phyloP scores from a whole-genome alignment of 2,113 vertebrate species.

The Psilopsiagon aurifrons region DNA sequence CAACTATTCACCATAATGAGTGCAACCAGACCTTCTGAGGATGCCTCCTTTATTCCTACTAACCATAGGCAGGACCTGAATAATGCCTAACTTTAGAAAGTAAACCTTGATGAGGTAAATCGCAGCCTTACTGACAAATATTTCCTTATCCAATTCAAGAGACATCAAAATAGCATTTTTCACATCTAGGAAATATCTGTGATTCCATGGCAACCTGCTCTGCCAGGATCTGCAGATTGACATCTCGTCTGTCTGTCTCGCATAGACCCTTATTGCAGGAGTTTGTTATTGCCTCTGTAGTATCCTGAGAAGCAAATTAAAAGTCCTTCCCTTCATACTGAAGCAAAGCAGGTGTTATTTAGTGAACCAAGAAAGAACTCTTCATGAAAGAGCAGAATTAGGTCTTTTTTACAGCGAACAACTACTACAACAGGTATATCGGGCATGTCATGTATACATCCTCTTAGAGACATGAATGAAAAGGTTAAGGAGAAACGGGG shows the following conservation, averaged over 20 bases:
- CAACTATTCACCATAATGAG: rapidly evolving
- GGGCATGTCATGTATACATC: background rate
- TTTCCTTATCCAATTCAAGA: constrained; percentile 12
- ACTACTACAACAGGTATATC: background rate
- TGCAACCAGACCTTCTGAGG: background rate
- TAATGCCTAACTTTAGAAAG: background rate
- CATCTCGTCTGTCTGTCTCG: background rate
- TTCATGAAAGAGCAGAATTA: background rate
- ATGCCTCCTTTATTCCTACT: background rate
- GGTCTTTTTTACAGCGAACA: background rate
- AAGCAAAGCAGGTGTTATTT: background rate
- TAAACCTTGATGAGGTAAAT: background rate
- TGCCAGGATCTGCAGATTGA: background rate
- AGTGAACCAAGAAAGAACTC: background rate
- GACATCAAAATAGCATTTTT: constrained; percentile 36
- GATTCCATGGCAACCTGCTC: constrained; percentile 31
- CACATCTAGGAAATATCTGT: background rate
- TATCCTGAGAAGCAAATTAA: background rate
- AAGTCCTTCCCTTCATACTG: background rate
- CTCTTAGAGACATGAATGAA: background rate
- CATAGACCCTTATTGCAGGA: background rate
- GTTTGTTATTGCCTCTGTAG: background rate
- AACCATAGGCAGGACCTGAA: background rate
- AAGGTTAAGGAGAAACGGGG: background rate
- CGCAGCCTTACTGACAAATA: background rate